A percentile compares a stretch with the other conserved stretches of the same genome.
Conservation (phyloP, 2,888 invertebrate species). For the Troides helena region DNA sequence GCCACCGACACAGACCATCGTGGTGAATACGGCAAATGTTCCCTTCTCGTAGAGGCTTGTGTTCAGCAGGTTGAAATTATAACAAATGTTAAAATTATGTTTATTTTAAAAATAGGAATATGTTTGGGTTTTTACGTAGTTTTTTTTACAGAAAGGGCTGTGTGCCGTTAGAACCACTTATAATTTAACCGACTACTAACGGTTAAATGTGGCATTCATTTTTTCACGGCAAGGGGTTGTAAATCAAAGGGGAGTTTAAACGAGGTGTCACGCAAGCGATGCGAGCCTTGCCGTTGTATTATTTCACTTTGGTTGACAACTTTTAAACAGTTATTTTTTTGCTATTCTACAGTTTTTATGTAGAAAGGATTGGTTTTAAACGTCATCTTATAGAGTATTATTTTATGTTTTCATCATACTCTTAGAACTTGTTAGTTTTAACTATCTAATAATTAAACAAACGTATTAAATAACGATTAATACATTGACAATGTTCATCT, state of each 20-base stretch:
- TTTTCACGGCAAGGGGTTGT: constrained; percentile 17
- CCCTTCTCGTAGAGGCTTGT: too few relatives aligned
- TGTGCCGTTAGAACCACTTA: constrained; percentile 8
- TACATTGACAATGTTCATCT: too few relatives aligned
- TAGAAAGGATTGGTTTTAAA: not conserved
- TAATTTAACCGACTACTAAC: constrained; percentile 11
- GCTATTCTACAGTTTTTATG: not conserved
- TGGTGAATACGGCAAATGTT: too few relatives aligned
- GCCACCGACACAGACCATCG: too few relatives aligned
- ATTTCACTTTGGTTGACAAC: constrained; percentile 16
- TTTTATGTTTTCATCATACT: not conserved
- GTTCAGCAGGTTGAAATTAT: too few relatives aligned
- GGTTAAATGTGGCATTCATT: constrained; percentile 25
- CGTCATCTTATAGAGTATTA: not conserved
- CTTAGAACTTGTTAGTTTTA: too few relatives aligned
- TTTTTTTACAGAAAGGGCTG: not conserved
- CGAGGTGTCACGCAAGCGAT: constrained; percentile 22
- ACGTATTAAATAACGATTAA: too few relatives aligned
- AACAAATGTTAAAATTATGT: too few relatives aligned
- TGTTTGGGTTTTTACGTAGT: not conserved
- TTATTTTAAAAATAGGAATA: too few relatives aligned
- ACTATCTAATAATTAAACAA: too few relatives aligned
- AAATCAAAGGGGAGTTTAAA: constrained; percentile 24
- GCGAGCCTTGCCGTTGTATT: constrained; percentile 5
- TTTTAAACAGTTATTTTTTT: constrained; percentile 9